Conservation (phyloP, 2,797 vertebrate genomes). For the Dipus sagitta region DNA sequence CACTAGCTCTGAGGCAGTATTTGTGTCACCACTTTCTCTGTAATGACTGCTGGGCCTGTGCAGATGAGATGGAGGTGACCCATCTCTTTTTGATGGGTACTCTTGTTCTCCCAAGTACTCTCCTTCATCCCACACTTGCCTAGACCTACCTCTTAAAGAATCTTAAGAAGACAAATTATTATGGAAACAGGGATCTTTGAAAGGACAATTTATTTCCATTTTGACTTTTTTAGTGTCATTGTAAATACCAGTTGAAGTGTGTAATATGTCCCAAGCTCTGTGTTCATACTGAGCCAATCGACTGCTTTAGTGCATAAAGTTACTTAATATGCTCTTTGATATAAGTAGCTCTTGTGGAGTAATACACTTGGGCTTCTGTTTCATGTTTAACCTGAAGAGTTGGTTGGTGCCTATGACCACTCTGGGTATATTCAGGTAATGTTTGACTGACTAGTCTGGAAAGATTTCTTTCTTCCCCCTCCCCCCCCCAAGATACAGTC, state of each 20-base stretch:
- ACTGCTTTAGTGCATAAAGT: too few relatives aligned
- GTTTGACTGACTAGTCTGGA: slow-evolving; percentile 7
- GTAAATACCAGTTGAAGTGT: slow-evolving; percentile 11
- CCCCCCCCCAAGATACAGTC: too few relatives aligned
- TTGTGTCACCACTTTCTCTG: too few relatives aligned
- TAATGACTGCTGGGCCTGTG: too few relatives aligned
- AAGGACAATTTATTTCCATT: slow-evolving; percentile 7
- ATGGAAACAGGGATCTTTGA: not conserved
- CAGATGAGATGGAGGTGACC: too few relatives aligned
- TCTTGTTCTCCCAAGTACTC: too few relatives aligned
- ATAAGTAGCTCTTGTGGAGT: too few relatives aligned
- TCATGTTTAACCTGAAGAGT: not conserved
- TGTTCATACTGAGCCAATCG: not conserved
- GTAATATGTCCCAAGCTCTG: not conserved
- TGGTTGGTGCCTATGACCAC: not conserved
- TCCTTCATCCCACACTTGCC: too few relatives aligned
- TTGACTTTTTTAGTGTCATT: slow-evolving; percentile 19
- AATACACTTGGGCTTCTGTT: not conserved
- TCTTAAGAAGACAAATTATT: slow-evolving; percentile 43
- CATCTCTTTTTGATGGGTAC: too few relatives aligned
- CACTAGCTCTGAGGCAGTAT: too few relatives aligned
- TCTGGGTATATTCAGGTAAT: not conserved
- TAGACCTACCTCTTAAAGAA: not conserved
- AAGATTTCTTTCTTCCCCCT: not conserved
- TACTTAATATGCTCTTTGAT: not conserved